Evolutionary conservation across 2,797 vertebrate species (phyloP).

Genomic region (Gymnocypris eckloni): DNA sequence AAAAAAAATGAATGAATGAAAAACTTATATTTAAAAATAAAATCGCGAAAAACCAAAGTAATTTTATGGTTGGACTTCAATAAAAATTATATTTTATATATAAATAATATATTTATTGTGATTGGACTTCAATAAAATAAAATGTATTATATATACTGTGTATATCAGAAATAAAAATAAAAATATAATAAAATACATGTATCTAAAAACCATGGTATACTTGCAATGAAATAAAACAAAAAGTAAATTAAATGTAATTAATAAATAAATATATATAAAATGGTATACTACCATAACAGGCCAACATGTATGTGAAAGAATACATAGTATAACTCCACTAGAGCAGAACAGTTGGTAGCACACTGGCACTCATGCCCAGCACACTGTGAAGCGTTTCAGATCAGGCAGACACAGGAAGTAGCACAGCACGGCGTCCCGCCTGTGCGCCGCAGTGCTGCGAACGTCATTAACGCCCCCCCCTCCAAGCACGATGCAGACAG

Average conservation of each 20-base stretch:
- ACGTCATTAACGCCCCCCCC: slow-evolving; percentile 55
- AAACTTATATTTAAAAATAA: too few relatives aligned
- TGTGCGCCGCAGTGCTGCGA: slow-evolving; percentile 40
- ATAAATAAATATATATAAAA: background rate
- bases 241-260: background rate
- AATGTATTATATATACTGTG: background rate
- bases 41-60: too few relatives aligned
- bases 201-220: slow-evolving; percentile 4
- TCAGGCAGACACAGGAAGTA: slow-evolving; percentile 55
- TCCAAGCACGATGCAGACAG: slow-evolving; percentile 37
- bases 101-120: too few relatives aligned
- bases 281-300: background rate
- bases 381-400: slow-evolving; percentile 48
- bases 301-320: slow-evolving; percentile 2
- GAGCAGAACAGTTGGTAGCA: slow-evolving; percentile 50
- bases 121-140: too few relatives aligned
- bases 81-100: too few relatives aligned
- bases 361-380: slow-evolving; percentile 31
- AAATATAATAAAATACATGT: background rate
- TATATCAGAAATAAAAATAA: background rate
- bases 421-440: slow-evolving; percentile 30
- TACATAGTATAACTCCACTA: slow-evolving; percentile 1
- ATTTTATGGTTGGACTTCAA: too few relatives aligned
- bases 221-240: background rate
- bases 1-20: too few relatives aligned